Percentiles rank a stretch among this genome's conserved stretches.
Conservation (phyloP, 2,797 vertebrate genomes). For the Melanotaenia nigrans region DNA sequence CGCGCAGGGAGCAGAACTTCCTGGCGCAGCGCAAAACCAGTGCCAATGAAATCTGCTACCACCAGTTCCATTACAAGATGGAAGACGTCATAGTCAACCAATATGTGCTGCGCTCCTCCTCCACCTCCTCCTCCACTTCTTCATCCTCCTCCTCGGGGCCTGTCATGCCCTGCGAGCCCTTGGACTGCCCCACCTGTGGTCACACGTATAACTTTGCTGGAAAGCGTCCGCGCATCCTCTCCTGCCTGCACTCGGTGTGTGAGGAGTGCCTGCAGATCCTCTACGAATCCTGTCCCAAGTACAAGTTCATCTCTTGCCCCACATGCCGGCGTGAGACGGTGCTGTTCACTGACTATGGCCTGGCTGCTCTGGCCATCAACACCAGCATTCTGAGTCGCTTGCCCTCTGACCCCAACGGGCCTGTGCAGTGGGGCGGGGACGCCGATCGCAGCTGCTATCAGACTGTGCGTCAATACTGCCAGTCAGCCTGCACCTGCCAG, state of each 20-base stretch:
- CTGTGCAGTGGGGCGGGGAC: slow-evolving; percentile 94
- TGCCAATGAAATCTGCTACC: slow-evolving; percentile 92
- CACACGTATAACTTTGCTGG: slow-evolving; percentile 96
- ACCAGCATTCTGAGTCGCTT: slow-evolving; percentile 97
- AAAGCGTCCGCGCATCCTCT: slow-evolving; percentile 96
- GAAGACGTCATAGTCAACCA: slow-evolving; percentile 98
- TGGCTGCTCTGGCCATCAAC: slow-evolving; percentile 97
- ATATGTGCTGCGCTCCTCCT: slow-evolving; percentile 90
- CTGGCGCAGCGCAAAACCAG: slow-evolving; percentile 88
- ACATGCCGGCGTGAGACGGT: slow-evolving; percentile 97
- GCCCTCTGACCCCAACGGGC: slow-evolving; percentile 89
- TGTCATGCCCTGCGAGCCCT: slow-evolving; percentile 90
- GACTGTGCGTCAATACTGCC: slow-evolving; percentile 99
- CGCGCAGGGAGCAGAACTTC: slow-evolving; percentile 84
- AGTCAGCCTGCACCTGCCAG: slow-evolving; percentile 97
- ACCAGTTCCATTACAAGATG: slow-evolving; percentile 95
- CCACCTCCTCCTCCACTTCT: slow-evolving; percentile 80
- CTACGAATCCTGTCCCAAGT: slow-evolving; percentile 98
- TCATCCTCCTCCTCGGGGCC: slow-evolving; percentile 81
- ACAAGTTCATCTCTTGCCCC: slow-evolving; percentile 99
- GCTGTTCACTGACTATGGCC: slow-evolving; percentile 98
- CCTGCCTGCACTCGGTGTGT: slow-evolving; percentile 97
- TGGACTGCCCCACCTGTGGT: slow-evolving; percentile 97
- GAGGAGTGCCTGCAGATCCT: slow-evolving; percentile 99
- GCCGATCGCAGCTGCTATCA: slow-evolving; percentile 99